Conservation (phyloP, 2,797 vertebrate species). For the Orientallactaga sibirica region DNA sequence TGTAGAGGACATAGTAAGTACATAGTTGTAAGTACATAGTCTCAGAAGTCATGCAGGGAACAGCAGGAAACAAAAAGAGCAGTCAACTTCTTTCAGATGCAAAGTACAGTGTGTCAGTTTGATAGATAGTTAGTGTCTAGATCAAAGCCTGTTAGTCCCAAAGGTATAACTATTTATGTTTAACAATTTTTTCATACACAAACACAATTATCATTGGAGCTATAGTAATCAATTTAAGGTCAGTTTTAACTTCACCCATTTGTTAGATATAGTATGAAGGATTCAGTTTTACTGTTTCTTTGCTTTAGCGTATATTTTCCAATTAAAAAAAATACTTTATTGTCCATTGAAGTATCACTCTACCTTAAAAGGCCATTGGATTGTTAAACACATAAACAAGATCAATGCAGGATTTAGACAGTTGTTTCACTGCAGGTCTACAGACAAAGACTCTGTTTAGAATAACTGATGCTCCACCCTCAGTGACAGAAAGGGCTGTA, state of each 20-base stretch:
- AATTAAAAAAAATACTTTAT: slow-evolving; percentile 62
- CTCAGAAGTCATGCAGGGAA: slow-evolving; percentile 63
- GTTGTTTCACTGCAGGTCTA: slow-evolving; percentile 72
- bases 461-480: slow-evolving; percentile 75
- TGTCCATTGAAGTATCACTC: slow-evolving; percentile 57
- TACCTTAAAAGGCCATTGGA: slow-evolving; percentile 67
- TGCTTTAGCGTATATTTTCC: slow-evolving; percentile 79
- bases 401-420: slow-evolving; percentile 75
- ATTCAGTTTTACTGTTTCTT: slow-evolving; percentile 69
- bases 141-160: slow-evolving; percentile 73
- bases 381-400: slow-evolving; percentile 70
- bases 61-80: slow-evolving; percentile 66
- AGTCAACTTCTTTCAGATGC: slow-evolving; percentile 72
- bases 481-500: slow-evolving; percentile 59
- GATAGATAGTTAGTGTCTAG: slow-evolving; percentile 80
- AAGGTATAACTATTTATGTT: slow-evolving; percentile 71
- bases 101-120: slow-evolving; percentile 67
- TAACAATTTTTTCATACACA: slow-evolving; percentile 73
- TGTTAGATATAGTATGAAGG: slow-evolving; percentile 48
- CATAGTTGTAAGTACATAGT: too few relatives aligned
- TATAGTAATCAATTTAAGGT: slow-evolving; percentile 68
- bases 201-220: slow-evolving; percentile 64
- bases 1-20: slow-evolving; percentile 49
- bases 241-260: slow-evolving; percentile 74
- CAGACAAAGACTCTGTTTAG: slow-evolving; percentile 69